Percentiles rank a stretch among this genome's conserved stretches.
These are phyloP conservation scores for Limnothrissa miodon DNA, from an alignment of 2,113 vertebrate species.

Conservation along the genomic window DNA sequence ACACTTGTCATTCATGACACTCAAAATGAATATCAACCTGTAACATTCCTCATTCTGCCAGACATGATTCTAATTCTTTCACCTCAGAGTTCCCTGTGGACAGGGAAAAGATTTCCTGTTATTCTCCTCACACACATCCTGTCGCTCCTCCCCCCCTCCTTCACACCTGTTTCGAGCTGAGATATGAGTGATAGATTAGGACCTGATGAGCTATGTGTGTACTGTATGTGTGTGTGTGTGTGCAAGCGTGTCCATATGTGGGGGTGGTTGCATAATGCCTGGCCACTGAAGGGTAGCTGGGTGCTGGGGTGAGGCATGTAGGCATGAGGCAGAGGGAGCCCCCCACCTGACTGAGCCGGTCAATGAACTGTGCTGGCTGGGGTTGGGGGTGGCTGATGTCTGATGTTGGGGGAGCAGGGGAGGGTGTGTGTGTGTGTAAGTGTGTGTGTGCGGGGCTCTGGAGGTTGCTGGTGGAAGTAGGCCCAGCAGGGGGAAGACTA, in stretches of 20 bases:
- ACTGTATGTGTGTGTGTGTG: constrained; percentile 4
- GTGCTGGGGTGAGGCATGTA: not conserved
- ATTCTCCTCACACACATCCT: not conserved
- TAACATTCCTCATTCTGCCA: not conserved
- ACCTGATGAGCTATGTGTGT: not conserved
- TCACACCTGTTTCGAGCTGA: not conserved
- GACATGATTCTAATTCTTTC: not conserved
- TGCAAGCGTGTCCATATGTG: not conserved
- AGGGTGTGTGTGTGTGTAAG: too few species aligned
- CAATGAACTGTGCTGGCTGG: not conserved
- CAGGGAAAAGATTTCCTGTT: not conserved
- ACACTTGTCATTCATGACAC: not conserved
- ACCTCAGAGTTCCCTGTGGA: not conserved
- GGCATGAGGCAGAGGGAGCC: not conserved
- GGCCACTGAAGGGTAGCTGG: not conserved
- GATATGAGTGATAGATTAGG: not conserved
- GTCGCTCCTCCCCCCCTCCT: not conserved
- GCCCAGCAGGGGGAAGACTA: not conserved
- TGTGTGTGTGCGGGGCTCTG: too few species aligned
- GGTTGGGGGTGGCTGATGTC: not conserved
- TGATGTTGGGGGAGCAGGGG: not conserved
- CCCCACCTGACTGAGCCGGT: not conserved
- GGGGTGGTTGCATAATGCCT: not conserved
- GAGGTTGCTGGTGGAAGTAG: not conserved
- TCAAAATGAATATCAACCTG: not conserved